Conservation (phyloP, 2,797 vertebrate genomes). For the Cirrhinus mrigala region DNA sequence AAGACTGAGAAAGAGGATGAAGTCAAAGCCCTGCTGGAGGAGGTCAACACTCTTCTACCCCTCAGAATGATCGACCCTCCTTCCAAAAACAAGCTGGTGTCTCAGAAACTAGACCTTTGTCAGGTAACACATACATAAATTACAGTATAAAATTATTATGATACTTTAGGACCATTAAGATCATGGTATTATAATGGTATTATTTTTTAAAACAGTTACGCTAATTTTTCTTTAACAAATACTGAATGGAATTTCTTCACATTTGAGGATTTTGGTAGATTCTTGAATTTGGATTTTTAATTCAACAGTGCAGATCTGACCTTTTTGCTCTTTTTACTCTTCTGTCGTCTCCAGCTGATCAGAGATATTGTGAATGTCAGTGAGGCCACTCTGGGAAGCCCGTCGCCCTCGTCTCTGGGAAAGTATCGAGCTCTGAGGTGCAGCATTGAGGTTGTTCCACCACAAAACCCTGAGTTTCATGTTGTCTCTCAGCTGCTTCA, state of each 20-base stretch:
- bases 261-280: not conserved
- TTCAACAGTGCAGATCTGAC: not conserved
- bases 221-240: not conserved
- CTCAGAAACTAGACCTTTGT: constrained; percentile 82
- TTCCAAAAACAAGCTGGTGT: constrained; percentile 71
- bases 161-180: not conserved
- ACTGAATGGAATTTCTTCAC: not conserved
- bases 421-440: constrained; percentile 87
- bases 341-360: constrained; percentile 77
- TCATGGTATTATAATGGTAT: not conserved
- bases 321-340: not conserved
- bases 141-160: not conserved
- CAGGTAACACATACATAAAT: constrained; percentile 70
- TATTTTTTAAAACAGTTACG: not conserved
- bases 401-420: constrained; percentile 77
- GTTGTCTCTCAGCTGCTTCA: constrained; percentile 71
- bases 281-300: not conserved
- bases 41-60: constrained; percentile 76
- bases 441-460: constrained; percentile 78
- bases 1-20: constrained; percentile 68
- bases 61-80: constrained; percentile 56
- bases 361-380: constrained; percentile 83
- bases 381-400: constrained; percentile 79
- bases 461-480: constrained; percentile 74
- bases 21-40: constrained; percentile 63